These are phyloP conservation scores for Danaus plexippus DNA, from an alignment of 1,140 invertebrate genomes.

Conservation along the genomic window DNA sequence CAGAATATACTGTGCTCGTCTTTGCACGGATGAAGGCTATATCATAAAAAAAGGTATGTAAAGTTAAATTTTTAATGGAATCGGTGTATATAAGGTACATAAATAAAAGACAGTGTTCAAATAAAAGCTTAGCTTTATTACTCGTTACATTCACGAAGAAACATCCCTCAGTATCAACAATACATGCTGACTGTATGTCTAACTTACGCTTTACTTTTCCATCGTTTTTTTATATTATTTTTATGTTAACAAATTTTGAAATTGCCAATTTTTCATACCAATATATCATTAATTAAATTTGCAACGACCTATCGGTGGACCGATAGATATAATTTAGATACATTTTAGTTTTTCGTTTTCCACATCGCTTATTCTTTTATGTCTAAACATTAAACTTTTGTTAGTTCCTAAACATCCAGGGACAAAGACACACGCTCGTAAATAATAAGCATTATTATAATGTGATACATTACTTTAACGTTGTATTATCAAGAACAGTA, in stretches of 20 bases:
- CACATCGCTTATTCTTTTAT: conserved; percentile 52
- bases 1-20: no score
- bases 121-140: conserved; percentile 75
- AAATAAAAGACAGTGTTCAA: conserved; percentile 66
- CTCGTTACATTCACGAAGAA: conserved; percentile 73
- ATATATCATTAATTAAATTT: conserved; percentile 40
- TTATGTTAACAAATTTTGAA: conserved; percentile 55
- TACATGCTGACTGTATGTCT: conserved; percentile 47
- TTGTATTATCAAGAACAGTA: conserved; percentile 69
- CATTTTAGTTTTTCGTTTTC: conserved; percentile 35
- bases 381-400: conserved; percentile 70
- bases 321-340: conserved; percentile 46
- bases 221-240: conserved; percentile 45
- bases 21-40: no score
- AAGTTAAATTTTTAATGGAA: no score
- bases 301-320: conserved; percentile 26
- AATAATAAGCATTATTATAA: conserved; percentile 73
- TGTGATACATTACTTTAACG: conserved; percentile 68
- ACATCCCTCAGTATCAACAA: conserved; percentile 71
- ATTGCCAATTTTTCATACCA: conserved; percentile 53
- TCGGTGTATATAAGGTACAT: not conserved
- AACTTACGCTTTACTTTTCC: conserved; percentile 49
- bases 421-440: conserved; percentile 73
- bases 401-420: conserved; percentile 70
- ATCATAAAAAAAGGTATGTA: no score